Percentiles rank a stretch among this genome's conserved stretches.
These are phyloP conservation scores for Peromyscus californicus DNA, from an alignment of 2,113 vertebrate species.

Conservation along the genomic window DNA sequence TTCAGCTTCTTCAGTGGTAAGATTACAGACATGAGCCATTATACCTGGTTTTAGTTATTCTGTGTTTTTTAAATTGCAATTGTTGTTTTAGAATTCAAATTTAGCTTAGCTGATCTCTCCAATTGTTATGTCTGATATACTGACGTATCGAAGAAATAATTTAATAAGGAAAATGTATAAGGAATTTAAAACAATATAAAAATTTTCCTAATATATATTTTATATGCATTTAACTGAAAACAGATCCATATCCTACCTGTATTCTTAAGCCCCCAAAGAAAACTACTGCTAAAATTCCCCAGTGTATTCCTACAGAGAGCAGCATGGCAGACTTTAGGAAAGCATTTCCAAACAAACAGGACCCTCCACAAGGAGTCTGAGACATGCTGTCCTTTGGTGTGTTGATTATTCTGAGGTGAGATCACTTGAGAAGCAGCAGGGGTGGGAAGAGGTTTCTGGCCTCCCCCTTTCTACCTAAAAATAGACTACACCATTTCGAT, in stretches of 20 bases:
- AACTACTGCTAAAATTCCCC: constrained; percentile 10
- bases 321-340: neutral
- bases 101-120: neutral
- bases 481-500: neutral
- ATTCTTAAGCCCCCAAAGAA: constrained; percentile 17
- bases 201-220: constrained; percentile 17
- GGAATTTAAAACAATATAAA: constrained; percentile 1
- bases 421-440: neutral
- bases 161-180: constrained; percentile 1
- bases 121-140: neutral
- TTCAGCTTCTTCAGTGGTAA: neutral
- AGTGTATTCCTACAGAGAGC: neutral
- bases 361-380: neutral
- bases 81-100: constrained; percentile 43
- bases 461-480: neutral
- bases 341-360: constrained; percentile 15
- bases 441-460: neutral
- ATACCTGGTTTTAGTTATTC: neutral
- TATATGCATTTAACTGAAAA: neutral
- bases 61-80: neutral
- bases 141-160: neutral
- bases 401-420: neutral
- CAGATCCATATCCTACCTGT: neutral
- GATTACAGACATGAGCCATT: neutral
- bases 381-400: neutral